Base-by-base conservation (phyloP, 2,888 invertebrate species). In the Dolichomitus sp. region DNA sequence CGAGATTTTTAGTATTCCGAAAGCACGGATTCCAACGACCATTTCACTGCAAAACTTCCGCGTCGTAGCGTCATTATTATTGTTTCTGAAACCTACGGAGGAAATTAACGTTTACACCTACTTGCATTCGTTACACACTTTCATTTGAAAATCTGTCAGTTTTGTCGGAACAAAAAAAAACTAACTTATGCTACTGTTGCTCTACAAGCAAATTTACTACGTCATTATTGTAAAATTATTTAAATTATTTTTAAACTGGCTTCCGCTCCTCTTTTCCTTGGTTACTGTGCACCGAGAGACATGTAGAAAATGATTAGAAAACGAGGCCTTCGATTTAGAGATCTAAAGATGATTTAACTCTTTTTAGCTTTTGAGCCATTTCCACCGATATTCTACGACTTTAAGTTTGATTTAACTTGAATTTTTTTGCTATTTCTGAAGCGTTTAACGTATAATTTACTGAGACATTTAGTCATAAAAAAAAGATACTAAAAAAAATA, bases 41-140 rank as follows among this genome's bases (percentile, higher is more conserved):
- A 54, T 69, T 69, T 19, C 37, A 69, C 40, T 14, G 17, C 68
- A 48, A 45, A 77, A 45, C 48, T 48, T 48, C 48, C 48, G 48
- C 27, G 33, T 63, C 12, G 42, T 45, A 57, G 69, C 48, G 65
- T 17, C 63, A 11, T 45, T 61, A 50, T 68, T 42, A 14, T 42
- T 50, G 70, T 70, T 57, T 42, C 14, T 65, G 48, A 61, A 30
- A 40, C 12, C 42, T 23, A 59, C 72, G 42, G 50, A 42, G 54
- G 59, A 82, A 70, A 72, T 50, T 19, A 79, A 70, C 75, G 23
- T 52, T 76, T 52, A 9, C 37, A 23, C 11, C 59, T 23, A 11
- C 68, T 63, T 6, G 14, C 11, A 52, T 33, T 14, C 17, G 42
- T 19, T 42, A 54, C 11, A 59, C 33, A 63, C n/a, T 48, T 6